Conservation (phyloP, 92 coral and sea anemone genomes). For the Ricordea florida region DNA sequence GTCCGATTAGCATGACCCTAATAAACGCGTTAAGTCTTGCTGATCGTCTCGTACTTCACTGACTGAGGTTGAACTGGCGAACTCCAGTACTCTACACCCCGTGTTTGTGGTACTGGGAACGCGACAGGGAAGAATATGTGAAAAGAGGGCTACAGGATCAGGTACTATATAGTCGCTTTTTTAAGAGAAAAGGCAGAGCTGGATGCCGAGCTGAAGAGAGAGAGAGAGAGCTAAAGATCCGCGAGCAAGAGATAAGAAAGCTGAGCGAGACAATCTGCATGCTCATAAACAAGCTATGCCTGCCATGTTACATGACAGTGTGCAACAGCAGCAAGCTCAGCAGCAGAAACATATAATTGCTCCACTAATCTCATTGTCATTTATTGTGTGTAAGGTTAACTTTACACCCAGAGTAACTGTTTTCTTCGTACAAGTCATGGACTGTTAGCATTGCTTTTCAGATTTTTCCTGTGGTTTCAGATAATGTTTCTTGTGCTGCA, state of each 20-base stretch:
- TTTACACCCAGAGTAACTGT: constrained; percentile 34
- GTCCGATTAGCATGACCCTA: too few species aligned
- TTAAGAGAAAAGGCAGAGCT: background rate
- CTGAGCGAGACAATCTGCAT: constrained; percentile 5
- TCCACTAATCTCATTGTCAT: constrained; percentile 33
- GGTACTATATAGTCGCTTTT: constrained; percentile 3
- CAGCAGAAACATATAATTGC: constrained; percentile 42
- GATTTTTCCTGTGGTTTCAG: constrained; percentile 27
- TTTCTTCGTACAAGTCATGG: constrained; percentile 31
- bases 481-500: constrained; percentile 15
- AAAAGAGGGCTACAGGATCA: constrained; percentile 15
- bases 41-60: too few species aligned
- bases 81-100: too few species aligned
- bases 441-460: constrained; percentile 30
- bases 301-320: constrained; percentile 4
- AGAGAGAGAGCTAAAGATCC: constrained; percentile 29
- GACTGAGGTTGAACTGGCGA: too few species aligned
- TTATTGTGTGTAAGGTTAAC: constrained; percentile 22
- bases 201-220: constrained; percentile 31
- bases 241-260: constrained; percentile 11
- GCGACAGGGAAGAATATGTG: background rate
- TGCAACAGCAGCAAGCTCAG: constrained; percentile 23
- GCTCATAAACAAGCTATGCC: constrained; percentile 28
- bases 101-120: too few species aligned
- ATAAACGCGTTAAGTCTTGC: too few species aligned